Conservation (phyloP, 2,113 vertebrate species). For the Semicossyphus pulcher region DNA sequence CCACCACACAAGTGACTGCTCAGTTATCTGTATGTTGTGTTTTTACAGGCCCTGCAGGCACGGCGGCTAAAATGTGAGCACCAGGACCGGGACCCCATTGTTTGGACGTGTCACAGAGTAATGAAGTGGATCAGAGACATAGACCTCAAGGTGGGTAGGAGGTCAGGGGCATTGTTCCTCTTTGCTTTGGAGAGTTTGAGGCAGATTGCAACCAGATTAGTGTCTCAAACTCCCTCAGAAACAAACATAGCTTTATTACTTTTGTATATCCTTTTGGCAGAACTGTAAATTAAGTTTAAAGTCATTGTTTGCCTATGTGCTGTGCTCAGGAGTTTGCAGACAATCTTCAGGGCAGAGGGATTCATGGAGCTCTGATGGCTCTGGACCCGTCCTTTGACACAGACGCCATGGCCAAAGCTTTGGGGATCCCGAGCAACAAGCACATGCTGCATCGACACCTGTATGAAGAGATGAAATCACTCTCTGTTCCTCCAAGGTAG, state of each 20-base stretch:
- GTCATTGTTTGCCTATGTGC: slow-evolving; percentile 2
- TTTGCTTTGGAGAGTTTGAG: background rate
- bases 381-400: slow-evolving; percentile 87
- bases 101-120: slow-evolving; percentile 90
- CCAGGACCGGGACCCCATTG: slow-evolving; percentile 84
- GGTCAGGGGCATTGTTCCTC: slow-evolving; percentile 28
- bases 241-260: slow-evolving; percentile 30
- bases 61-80: slow-evolving; percentile 85
- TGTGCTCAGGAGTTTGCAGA: slow-evolving; percentile 86
- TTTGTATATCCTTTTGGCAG: slow-evolving; percentile 16
- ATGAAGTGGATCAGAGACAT: slow-evolving; percentile 90
- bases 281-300: background rate
- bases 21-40: slow-evolving; percentile 33
- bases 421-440: slow-evolving; percentile 86
- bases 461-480: slow-evolving; percentile 85
- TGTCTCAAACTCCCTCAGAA: slow-evolving; percentile 13
- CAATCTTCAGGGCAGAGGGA: slow-evolving; percentile 87
- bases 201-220: slow-evolving; percentile 29
- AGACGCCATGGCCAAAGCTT: slow-evolving; percentile 80
- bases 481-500: slow-evolving; percentile 81
- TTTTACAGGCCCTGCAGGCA: slow-evolving; percentile 82
- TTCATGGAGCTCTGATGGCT: slow-evolving; percentile 87
- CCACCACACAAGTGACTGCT: slow-evolving; percentile 1
- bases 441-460: slow-evolving; percentile 88
- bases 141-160: slow-evolving; percentile 87